Evolutionary conservation across 2,113 vertebrate genomes (phyloP).

Genomic region (Ellobius talpinus): DNA sequence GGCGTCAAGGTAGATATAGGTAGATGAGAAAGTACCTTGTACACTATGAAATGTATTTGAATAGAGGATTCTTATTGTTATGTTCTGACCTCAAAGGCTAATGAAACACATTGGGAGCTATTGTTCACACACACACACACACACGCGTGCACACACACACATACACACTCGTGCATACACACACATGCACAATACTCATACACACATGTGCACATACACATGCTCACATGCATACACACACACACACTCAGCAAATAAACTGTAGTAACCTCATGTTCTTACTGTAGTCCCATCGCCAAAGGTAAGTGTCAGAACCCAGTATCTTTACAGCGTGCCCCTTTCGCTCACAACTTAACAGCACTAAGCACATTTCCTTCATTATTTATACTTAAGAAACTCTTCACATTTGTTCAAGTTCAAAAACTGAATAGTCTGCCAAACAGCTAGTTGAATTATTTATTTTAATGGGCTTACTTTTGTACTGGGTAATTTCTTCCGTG

Average conservation of each 20-base stretch:
- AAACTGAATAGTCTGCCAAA: slow-evolving; percentile 78
- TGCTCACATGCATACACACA: no score
- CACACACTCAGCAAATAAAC: background rate
- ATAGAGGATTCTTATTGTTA: background rate
- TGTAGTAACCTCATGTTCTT: background rate
- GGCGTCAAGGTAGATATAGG: background rate
- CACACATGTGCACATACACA: background rate
- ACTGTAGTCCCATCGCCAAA: background rate
- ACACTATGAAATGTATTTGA: slow-evolving; percentile 34
- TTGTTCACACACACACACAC: background rate
- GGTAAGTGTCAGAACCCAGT: background rate
- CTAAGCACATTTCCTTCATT: slow-evolving; percentile 41
- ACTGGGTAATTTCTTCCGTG: slow-evolving; percentile 83
- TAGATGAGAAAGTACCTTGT: background rate
- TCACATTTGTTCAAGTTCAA: slow-evolving; percentile 66
- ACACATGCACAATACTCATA: background rate
- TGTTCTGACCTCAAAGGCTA: slow-evolving; percentile 28
- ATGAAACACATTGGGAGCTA: background rate
- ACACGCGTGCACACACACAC: background rate
- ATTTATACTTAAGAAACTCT: slow-evolving; percentile 67
- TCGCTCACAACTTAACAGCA: background rate
- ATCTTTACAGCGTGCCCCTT: background rate
- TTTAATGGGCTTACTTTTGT: slow-evolving; percentile 83
- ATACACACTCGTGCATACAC: background rate
- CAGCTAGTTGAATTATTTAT: slow-evolving; percentile 83